A percentile compares a stretch with the other conserved stretches of the same genome.
These are phyloP conservation scores for Canis aureus DNA, from an alignment of 2,113 vertebrate genomes.

Conservation along the genomic window DNA sequence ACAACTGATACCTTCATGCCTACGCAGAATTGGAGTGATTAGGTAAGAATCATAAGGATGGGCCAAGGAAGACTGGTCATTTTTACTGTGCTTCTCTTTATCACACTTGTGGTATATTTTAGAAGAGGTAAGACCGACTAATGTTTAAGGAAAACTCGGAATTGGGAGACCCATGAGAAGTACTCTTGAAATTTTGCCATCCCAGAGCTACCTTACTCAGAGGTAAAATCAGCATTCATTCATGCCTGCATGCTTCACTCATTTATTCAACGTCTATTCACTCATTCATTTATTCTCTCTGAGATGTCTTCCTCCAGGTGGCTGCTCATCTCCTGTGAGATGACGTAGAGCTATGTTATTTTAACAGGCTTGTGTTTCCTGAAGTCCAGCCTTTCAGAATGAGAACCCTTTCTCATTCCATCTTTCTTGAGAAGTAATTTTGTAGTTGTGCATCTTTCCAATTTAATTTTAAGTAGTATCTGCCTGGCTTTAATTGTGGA, in stretches of 20 bases:
- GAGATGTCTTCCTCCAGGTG: neutral
- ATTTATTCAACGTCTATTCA: neutral
- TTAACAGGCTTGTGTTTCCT: neutral
- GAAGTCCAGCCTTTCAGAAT: neutral
- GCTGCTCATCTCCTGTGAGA: neutral
- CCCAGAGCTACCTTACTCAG: neutral
- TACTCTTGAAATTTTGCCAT: neutral
- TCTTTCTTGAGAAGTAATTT: slow-evolving; percentile 29
- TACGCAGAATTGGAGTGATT: neutral
- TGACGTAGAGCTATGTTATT: neutral
- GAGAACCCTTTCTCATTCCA: neutral
- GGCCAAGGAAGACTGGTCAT: neutral
- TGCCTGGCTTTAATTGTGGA: slow-evolving; percentile 43
- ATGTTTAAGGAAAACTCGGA: neutral
- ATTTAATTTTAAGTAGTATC: slow-evolving; percentile 43
- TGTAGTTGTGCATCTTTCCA: neutral
- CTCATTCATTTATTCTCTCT: neutral
- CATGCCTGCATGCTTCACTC: neutral
- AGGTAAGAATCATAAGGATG: neutral
- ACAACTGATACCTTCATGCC: neutral
- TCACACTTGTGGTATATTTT: neutral
- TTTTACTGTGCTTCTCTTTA: neutral
- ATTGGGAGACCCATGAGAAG: neutral
- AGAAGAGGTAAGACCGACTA: neutral
- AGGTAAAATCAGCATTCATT: neutral